phyloP scores from a whole-genome alignment of 2,888 invertebrate genomes.

The Ophion obscuratus region DNA sequence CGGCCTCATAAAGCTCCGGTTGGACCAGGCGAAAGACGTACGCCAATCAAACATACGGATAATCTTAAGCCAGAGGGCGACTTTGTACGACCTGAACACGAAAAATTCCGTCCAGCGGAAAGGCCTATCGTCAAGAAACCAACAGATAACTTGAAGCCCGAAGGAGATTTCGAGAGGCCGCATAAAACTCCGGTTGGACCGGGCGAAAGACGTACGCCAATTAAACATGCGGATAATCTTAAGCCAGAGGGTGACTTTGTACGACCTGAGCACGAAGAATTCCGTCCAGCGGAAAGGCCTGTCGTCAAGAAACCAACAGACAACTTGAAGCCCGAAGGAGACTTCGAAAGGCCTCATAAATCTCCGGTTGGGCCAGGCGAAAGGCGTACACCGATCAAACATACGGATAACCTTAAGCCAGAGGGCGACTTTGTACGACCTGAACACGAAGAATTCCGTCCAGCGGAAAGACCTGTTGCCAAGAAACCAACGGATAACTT shows the following conservation, averaged over 20 bases:
- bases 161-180: slow-evolving; percentile 86
- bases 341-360: slow-evolving; percentile 81
- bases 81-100: slow-evolving; percentile 85
- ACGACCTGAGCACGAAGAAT: slow-evolving; percentile 81
- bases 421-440: slow-evolving; percentile 79
- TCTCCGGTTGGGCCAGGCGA: slow-evolving; percentile 84
- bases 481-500: slow-evolving; percentile 82
- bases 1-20: slow-evolving; percentile 82
- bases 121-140: slow-evolving; percentile 78
- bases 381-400: slow-evolving; percentile 84
- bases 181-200: slow-evolving; percentile 82
- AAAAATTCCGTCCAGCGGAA: slow-evolving; percentile 85
- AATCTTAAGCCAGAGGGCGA: slow-evolving; percentile 86
- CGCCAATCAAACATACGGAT: slow-evolving; percentile 85
- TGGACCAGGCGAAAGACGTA: slow-evolving; percentile 83
- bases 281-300: slow-evolving; percentile 84
- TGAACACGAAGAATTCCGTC: slow-evolving; percentile 64
- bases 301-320: slow-evolving; percentile 85
- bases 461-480: slow-evolving; percentile 68
- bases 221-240: slow-evolving; percentile 80
- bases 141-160: slow-evolving; percentile 86
- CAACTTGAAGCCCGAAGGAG: slow-evolving; percentile 85
- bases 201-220: slow-evolving; percentile 84
- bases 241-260: slow-evolving; percentile 87
- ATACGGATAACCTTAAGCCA: slow-evolving; percentile 85